Evolutionary conservation across 2,888 invertebrate genomes (phyloP).

Genomic region (Cerastis rubricosa): DNA sequence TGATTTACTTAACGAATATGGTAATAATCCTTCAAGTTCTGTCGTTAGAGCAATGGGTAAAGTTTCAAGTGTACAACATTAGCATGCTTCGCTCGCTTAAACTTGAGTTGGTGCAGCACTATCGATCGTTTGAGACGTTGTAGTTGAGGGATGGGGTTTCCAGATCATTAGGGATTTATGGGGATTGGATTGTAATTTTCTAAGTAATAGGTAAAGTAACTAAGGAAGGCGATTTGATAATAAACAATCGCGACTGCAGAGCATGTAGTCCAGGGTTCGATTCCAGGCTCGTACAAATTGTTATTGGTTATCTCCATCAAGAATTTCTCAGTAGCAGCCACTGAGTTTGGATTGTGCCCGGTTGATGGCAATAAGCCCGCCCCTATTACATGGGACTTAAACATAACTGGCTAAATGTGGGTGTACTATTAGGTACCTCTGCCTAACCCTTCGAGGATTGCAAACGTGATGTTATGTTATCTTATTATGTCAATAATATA

Average conservation of each 20-base stretch:
- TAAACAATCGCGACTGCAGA: neutral
- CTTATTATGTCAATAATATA: no score
- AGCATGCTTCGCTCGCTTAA: constrained; percentile 41
- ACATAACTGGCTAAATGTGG: no score
- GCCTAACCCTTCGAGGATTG: no score
- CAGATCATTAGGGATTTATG: constrained; percentile 14
- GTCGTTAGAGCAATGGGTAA: constrained; percentile 21
- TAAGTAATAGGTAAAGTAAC: neutral
- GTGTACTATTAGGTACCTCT: no score
- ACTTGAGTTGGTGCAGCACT: constrained; percentile 21
- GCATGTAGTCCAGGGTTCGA: no score
- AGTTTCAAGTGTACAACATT: constrained; percentile 42
- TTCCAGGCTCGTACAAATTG: no score
- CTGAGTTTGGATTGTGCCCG: no score
- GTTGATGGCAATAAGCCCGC: no score
- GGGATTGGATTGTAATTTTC: neutral
- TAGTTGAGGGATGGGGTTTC: neutral
- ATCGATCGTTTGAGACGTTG: constrained; percentile 28
- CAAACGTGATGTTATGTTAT: no score
- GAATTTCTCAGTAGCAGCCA: no score
- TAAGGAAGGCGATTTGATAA: neutral
- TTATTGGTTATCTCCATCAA: no score
- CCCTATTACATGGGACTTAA: no score
- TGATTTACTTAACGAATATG: constrained; percentile 32
- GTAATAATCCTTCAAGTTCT: constrained; percentile 35